Evolutionary conservation across 2,113 vertebrate species (phyloP).

Genomic region (Boleophthalmus pectinirostris): DNA sequence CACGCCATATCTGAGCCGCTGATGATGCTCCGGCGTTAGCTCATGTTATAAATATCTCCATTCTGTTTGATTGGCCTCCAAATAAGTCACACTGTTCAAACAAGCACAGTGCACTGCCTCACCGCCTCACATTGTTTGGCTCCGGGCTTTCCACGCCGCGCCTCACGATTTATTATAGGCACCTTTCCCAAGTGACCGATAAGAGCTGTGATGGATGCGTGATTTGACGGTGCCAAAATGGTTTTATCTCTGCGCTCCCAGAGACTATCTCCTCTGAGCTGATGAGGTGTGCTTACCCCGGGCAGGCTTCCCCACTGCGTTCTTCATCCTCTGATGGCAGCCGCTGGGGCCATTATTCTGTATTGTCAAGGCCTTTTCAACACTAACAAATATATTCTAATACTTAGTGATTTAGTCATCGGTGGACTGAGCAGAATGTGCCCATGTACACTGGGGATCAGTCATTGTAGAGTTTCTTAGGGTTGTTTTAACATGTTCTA

Average conservation of each 20-base stretch:
- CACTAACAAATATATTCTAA: conserved; percentile 60
- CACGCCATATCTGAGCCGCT: conserved; percentile 49
- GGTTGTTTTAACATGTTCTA: not conserved
- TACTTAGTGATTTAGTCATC: conserved; percentile 54
- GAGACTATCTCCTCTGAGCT: conserved; percentile 56
- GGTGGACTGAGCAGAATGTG: conserved; percentile 37
- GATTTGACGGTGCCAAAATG: conserved; percentile 70
- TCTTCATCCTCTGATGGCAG: conserved; percentile 38
- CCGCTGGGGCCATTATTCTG: conserved; percentile 34
- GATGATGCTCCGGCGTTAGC: conserved; percentile 62
- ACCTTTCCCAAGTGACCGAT: conserved; percentile 75
- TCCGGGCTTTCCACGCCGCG: conserved; percentile 59
- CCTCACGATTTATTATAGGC: conserved; percentile 70
- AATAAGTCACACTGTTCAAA: conserved; percentile 77
- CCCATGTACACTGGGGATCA: not conserved
- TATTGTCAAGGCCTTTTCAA: conserved; percentile 31
- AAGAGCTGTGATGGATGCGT: conserved; percentile 74
- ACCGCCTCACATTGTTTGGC: conserved; percentile 65
- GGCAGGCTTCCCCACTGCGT: conserved; percentile 23
- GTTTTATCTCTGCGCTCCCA: conserved; percentile 68
- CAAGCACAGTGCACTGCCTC: conserved; percentile 57
- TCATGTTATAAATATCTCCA: conserved; percentile 70
- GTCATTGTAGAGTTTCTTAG: not conserved
- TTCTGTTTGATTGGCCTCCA: conserved; percentile 69
- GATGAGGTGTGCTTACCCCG: conserved; percentile 58